Percentiles rank a stretch among this genome's conserved stretches.
Conservation (phyloP, 2,113 vertebrate species). For the Eonycteris spelaea region DNA sequence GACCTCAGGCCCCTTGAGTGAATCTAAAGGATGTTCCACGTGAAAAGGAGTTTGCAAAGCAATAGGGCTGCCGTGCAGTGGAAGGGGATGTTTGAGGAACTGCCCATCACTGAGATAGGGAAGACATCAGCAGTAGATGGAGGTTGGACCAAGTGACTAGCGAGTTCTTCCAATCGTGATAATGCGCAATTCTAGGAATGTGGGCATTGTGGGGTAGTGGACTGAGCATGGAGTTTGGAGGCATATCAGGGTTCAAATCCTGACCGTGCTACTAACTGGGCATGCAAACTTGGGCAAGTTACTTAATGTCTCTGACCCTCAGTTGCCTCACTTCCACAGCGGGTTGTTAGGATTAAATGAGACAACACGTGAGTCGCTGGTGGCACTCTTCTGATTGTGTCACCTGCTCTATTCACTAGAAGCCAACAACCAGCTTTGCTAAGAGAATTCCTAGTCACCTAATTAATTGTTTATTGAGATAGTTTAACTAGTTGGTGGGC, state of each 20-base stretch:
- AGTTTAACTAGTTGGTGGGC: background rate
- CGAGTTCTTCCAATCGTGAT: background rate
- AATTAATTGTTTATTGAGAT: background rate
- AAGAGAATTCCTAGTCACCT: background rate
- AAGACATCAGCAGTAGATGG: too few relatives aligned
- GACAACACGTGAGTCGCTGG: background rate
- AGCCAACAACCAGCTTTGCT: background rate
- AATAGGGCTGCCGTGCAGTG: background rate
- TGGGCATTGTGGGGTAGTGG: background rate
- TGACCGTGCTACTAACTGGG: background rate
- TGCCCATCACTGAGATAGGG: background rate
- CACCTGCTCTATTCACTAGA: background rate
- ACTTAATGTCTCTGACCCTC: background rate
- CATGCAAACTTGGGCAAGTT: background rate
- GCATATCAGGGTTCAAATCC: background rate
- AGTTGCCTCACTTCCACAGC: background rate
- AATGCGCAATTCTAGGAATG: background rate
- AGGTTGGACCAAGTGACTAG: background rate
- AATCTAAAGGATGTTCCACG: background rate
- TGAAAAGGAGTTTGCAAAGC: background rate
- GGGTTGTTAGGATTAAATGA: background rate
- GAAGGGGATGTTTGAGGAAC: background rate
- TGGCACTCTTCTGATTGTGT: background rate
- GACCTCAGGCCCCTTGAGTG: background rate
- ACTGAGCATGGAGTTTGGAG: background rate